Conservation (phyloP, 2,113 vertebrate species). For the Gallinago paraguaiae region DNA sequence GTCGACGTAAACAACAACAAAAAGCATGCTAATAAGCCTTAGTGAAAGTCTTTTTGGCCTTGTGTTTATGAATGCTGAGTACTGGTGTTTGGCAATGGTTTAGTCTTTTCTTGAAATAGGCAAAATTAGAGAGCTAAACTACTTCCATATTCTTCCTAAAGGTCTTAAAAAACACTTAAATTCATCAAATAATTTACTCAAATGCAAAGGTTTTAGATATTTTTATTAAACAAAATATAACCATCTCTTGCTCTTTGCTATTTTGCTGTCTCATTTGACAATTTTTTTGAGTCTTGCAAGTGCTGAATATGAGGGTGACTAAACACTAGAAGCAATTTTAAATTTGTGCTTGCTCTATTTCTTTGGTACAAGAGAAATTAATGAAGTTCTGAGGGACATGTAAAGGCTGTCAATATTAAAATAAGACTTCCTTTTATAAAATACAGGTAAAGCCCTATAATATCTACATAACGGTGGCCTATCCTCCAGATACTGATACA, state of each 20-base stretch:
- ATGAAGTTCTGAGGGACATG: neutral
- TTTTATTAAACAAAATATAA: neutral
- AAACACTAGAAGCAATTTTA: neutral
- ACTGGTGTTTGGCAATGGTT: neutral
- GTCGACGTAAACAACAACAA: neutral
- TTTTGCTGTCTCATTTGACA: neutral
- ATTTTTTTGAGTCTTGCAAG: neutral
- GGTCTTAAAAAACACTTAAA: neutral
- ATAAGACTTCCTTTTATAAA: neutral
- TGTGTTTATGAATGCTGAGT: neutral
- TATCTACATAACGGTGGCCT: conserved; percentile 93
- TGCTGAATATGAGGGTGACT: neutral
- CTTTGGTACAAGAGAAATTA: neutral
- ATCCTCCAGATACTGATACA: conserved; percentile 96
- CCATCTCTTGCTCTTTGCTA: neutral
- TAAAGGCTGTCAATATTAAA: neutral
- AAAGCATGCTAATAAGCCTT: neutral
- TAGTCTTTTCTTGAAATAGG: neutral
- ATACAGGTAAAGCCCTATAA: conserved; percentile 96
- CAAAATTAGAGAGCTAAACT: neutral
- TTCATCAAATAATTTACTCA: neutral
- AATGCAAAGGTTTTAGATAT: neutral
- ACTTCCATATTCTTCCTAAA: neutral
- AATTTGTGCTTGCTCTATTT: neutral
- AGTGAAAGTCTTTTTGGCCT: neutral